These are phyloP conservation scores for Rhineura floridana DNA, from an alignment of 2,113 vertebrate species.

Conservation along the genomic window DNA sequence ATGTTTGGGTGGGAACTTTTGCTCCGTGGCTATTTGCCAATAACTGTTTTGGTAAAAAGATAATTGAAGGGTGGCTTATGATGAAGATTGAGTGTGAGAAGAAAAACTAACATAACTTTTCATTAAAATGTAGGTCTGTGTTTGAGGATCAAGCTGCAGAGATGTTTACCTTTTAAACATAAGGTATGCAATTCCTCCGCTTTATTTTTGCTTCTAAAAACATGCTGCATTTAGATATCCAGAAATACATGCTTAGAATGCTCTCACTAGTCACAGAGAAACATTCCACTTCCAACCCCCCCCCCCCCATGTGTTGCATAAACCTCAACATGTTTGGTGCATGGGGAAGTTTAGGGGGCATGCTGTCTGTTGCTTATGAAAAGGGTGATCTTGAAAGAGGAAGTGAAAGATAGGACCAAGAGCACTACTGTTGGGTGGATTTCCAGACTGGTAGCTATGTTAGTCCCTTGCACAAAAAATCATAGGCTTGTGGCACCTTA, in stretches of 20 bases:
- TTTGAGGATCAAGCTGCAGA: slow-evolving; percentile 94
- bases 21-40: background rate
- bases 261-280: background rate
- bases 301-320: no score
- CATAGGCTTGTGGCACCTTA: no score
- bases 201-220: background rate
- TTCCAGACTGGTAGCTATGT: no score
- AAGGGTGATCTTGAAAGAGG: background rate
- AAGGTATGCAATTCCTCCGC: slow-evolving; percentile 82
- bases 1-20: background rate
- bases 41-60: background rate
- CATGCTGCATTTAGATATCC: no score
- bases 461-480: no score
- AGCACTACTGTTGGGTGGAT: background rate
- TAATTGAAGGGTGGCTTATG: no score
- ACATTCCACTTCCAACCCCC: no score
- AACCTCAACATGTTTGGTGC: background rate
- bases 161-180: slow-evolving; percentile 96
- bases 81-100: background rate
- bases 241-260: background rate
- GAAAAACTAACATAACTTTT: background rate
- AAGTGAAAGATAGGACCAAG: no score
- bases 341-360: background rate
- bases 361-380: background rate
- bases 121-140: slow-evolving; percentile 85